Percentiles rank a stretch among this genome's conserved stretches.
Conservation (phyloP, 2,888 invertebrate genomes). For the Gari tellinella region DNA sequence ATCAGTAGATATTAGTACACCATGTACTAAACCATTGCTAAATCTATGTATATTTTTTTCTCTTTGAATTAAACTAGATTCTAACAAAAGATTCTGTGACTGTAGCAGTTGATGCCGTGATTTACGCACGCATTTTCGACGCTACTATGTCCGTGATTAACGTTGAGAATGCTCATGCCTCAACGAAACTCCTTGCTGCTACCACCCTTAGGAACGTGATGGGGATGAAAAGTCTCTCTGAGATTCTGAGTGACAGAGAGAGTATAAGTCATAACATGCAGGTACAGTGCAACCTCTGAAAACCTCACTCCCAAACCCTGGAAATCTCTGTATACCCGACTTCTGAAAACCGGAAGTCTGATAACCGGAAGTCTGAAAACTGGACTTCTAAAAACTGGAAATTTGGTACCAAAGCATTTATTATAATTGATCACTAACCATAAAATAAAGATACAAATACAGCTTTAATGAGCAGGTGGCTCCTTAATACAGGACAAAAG, state of each 20-base stretch:
- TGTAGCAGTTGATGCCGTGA: slow-evolving; percentile 96
- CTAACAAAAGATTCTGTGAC: slow-evolving; percentile 98
- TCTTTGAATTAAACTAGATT: slow-evolving; percentile 87
- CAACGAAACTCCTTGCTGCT: slow-evolving; percentile 92
- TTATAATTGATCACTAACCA: slow-evolving; percentile 27
- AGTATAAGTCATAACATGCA: slow-evolving; percentile 95
- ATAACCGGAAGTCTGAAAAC: no score
- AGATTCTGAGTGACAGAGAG: slow-evolving; percentile 98
- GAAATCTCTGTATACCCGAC: no score
- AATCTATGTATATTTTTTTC: background rate
- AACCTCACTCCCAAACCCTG: no score
- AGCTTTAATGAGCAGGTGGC: no score
- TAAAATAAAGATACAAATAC: background rate
- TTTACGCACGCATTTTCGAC: slow-evolving; percentile 90
- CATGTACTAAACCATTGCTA: background rate
- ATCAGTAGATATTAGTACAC: background rate
- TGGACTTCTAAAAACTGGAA: no score
- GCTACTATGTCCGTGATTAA: slow-evolving; percentile 98
- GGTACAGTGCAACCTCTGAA: no score
- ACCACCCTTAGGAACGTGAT: slow-evolving; percentile 91
- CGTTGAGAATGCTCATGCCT: slow-evolving; percentile 98
- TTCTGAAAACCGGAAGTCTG: no score
- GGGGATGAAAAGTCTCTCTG: slow-evolving; percentile 97
- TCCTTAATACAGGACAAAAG: no score
- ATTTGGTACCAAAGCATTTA: no score